Evolutionary conservation across 2,888 invertebrate species (phyloP), one percentile per base, ranked within the genome.

Genomic region (Emesis russula): DNA sequence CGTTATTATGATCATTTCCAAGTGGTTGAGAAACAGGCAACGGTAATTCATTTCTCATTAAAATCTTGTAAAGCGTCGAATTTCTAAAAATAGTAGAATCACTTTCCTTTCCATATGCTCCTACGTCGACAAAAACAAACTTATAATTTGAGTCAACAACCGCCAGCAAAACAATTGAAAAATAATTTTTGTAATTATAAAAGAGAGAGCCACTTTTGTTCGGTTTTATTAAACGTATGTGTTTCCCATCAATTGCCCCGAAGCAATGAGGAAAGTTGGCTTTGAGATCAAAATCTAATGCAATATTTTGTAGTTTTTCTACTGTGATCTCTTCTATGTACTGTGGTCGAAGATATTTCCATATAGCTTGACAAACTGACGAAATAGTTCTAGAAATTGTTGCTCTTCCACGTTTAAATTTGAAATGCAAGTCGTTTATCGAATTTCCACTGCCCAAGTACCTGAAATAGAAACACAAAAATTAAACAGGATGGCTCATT

Each of bases 121-220:
- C 94, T 85, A 93, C 85, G 92, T 93, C 93, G 81, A 93, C 90
- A 88, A 91, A 94, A 76, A 89, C 92, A 86, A 95, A 95, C 89
- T 89, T 86, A 83, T 86, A 95, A 88, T 94, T 92, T 70, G 92
- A 89, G 89, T 94, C 94, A 76, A 90, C 41, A 44, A 44, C 41
- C 41, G 41, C 90, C 81, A 94, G 87, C 87, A 94, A 87, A 88
- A 94, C 90, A 85, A 93, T 91, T 74, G 90, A 92, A 93, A 92
- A 92, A 87, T 81, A 87, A 79, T 82, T 82, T 86, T 90, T 92
- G 83, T 92, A 92, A 85, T 92, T 93, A 88, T 86, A 94, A 89
- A 92, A 94, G 83, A 91, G 89, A 88, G 94, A 91, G 63, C 92
- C 94, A 79, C 85, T 85, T 81, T 91, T 80, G 66, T 53, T 75